Conservation (phyloP, 2,888 invertebrate genomes). For the Lycophotia porphyrea region DNA sequence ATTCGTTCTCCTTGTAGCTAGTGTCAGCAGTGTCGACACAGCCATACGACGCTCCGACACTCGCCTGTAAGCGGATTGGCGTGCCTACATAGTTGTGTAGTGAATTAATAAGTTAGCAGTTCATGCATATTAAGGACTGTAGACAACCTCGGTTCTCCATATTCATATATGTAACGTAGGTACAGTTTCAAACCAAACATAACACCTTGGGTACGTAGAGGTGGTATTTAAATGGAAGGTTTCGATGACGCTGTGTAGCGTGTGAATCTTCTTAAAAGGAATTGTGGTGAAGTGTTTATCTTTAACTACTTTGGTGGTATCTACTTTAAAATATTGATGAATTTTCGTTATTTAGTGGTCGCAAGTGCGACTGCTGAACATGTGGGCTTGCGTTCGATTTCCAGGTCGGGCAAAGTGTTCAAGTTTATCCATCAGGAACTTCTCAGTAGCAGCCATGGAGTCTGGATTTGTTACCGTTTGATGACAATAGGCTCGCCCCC, state of each 20-base stretch:
- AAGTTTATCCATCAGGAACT: neutral
- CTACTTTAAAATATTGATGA: neutral
- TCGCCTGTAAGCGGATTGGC: conserved; percentile 57
- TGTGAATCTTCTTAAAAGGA: conserved; percentile 9
- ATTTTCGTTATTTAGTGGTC: neutral
- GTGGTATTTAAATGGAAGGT: conserved; percentile 22
- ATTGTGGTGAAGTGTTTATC: conserved; percentile 15
- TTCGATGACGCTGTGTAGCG: neutral
- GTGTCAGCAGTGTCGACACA: conserved; percentile 36
- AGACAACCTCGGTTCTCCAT: conserved; percentile 77
- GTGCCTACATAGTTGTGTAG: conserved; percentile 74
- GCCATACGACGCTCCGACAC: conserved; percentile 21
- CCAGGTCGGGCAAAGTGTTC: neutral
- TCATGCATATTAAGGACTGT: conserved; percentile 82
- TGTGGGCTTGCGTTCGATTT: neutral
- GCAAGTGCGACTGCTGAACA: neutral
- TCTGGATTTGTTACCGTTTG: too few relatives aligned
- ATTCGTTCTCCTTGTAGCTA: conserved; percentile 40
- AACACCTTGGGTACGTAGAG: conserved; percentile 52
- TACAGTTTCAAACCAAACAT: conserved; percentile 57
- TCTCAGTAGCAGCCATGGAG: neutral
- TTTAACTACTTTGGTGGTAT: neutral
- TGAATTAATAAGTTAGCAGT: conserved; percentile 82
- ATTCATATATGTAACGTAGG: conserved; percentile 72
- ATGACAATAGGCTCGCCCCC: too few relatives aligned